These are phyloP conservation scores for Percopsis transmontana DNA, from an alignment of 2,113 vertebrate species.

Conservation along the genomic window DNA sequence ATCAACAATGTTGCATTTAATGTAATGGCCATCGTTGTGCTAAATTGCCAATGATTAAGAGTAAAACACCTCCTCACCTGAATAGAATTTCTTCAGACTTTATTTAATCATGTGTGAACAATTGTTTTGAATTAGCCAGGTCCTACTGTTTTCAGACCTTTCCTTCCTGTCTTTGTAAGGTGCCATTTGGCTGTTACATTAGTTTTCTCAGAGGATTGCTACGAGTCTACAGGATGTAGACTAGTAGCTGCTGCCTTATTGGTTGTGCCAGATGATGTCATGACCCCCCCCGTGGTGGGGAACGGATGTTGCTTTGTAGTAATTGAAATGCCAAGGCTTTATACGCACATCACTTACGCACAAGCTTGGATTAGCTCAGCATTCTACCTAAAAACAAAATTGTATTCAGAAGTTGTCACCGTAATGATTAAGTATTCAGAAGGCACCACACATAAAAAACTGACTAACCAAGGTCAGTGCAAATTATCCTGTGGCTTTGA, in stretches of 20 bases:
- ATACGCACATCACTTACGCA: constrained; percentile 4
- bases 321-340: constrained; percentile 27
- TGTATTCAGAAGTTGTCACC: not conserved
- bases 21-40: too few species aligned
- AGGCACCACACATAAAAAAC: not conserved
- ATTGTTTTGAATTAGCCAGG: constrained; percentile 43
- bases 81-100: constrained; percentile 31
- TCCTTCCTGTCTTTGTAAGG: constrained; percentile 66
- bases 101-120: constrained; percentile 27
- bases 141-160: constrained; percentile 19
- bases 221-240: constrained; percentile 2
- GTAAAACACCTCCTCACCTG: constrained; percentile 27
- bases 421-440: not conserved
- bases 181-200: constrained; percentile 19
- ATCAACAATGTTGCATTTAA: too few species aligned
- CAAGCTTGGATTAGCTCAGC: not conserved
- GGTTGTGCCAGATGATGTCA: constrained; percentile 32
- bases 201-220: constrained; percentile 25
- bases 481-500: constrained; percentile 1
- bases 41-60: not conserved
- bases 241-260: constrained; percentile 14
- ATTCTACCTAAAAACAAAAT: not conserved
- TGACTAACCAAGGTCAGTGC: not conserved
- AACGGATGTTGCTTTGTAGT: not conserved
- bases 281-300: constrained; percentile 1